phyloP scores from a whole-genome alignment of 2,113 vertebrate species.

The Mastomys natalensis region DNA sequence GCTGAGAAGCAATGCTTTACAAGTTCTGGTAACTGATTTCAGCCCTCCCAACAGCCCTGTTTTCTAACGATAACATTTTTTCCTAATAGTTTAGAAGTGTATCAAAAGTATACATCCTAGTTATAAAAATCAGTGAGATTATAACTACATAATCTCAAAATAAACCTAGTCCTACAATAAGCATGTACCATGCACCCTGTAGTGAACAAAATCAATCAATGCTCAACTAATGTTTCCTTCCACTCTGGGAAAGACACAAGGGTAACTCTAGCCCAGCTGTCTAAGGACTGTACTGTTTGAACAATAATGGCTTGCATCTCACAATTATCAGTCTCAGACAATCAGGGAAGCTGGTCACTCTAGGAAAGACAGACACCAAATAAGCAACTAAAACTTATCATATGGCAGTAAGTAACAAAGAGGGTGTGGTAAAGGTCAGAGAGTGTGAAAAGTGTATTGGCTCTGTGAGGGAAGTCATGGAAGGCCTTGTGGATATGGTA shows the following conservation, averaged over 20 bases:
- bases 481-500: background rate
- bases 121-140: constrained; percentile 30
- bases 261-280: background rate
- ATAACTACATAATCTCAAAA: background rate
- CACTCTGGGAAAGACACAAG: background rate
- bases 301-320: background rate
- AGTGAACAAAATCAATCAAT: constrained; percentile 14
- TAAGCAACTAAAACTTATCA: constrained; percentile 16
- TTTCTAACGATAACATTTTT: background rate
- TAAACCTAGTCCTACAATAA: background rate
- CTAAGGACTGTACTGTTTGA: background rate
- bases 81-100: constrained; percentile 41
- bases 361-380: background rate
- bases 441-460: background rate
- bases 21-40: constrained; percentile 56
- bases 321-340: background rate
- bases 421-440: background rate
- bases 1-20: constrained; percentile 52
- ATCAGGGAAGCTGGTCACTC: background rate
- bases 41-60: background rate
- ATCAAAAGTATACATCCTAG: constrained; percentile 30
- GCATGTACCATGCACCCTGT: background rate
- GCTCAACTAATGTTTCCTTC: background rate
- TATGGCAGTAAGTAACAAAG: background rate
- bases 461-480: background rate